phyloP scores from a whole-genome alignment of 2,797 vertebrate species.

The Syngnathus rostellatus region DNA sequence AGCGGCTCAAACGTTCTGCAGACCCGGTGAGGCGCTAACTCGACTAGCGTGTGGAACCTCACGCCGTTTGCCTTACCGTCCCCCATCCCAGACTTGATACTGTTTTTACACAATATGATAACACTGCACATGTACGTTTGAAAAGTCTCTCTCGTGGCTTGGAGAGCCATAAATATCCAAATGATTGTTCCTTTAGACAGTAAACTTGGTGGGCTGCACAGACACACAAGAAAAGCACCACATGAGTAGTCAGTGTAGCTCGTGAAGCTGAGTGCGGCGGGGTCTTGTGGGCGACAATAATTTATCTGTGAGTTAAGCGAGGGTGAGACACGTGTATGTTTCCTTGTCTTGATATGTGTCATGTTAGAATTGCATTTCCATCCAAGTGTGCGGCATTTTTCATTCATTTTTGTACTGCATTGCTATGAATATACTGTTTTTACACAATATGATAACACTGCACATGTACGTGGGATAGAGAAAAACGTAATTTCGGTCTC shows the following conservation, averaged over 20 bases:
- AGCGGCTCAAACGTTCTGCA: neutral
- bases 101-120: neutral
- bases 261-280: neutral
- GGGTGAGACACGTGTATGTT: conserved; percentile 14
- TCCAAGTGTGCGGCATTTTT: neutral
- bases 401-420: neutral
- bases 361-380: neutral
- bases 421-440: neutral
- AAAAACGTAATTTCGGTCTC: no score
- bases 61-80: neutral
- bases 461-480: no score
- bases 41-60: neutral
- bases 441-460: no score
- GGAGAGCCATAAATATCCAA: neutral
- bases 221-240: neutral
- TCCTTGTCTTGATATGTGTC: conserved; percentile 12
- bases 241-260: neutral
- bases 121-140: neutral
- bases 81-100: neutral
- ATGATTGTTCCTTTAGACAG: neutral
- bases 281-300: conserved; percentile 1
- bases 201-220: neutral
- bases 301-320: neutral
- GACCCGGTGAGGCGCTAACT: neutral
- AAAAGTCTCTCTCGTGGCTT: neutral